Conservation (phyloP, 2,797 vertebrate genomes). For the Rachycentron canadum region DNA sequence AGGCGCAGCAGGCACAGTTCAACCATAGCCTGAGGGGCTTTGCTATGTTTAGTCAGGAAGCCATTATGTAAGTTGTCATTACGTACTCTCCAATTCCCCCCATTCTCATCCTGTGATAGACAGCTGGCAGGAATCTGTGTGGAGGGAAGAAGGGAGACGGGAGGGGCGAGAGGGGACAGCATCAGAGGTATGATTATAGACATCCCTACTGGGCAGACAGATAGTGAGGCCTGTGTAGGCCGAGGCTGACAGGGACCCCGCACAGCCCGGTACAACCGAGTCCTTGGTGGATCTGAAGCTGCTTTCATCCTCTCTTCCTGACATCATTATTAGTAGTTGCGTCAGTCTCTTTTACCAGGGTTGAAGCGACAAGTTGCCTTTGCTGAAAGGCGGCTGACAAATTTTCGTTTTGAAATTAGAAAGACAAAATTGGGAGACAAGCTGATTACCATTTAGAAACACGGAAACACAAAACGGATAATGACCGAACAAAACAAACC, state of each 20-base stretch:
- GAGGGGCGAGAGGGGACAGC: not conserved
- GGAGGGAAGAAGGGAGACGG: not conserved
- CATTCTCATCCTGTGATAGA: slow-evolving; percentile 39
- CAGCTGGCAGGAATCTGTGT: slow-evolving; percentile 28
- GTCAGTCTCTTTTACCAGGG: not conserved
- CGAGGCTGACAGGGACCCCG: not conserved
- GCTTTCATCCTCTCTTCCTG: slow-evolving; percentile 7
- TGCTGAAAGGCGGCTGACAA: not conserved
- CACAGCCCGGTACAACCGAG: not conserved
- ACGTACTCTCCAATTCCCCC: not conserved
- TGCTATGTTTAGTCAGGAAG: slow-evolving; percentile 63
- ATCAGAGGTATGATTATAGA: slow-evolving; percentile 30
- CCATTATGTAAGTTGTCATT: slow-evolving; percentile 50
- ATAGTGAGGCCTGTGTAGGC: slow-evolving; percentile 13
- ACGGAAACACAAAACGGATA: too few relatives aligned
- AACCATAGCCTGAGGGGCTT: slow-evolving; percentile 55
- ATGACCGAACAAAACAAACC: too few relatives aligned
- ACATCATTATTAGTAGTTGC: not conserved
- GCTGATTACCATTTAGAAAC: too few relatives aligned
- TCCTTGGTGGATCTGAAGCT: slow-evolving; percentile 10
- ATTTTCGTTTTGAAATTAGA: too few relatives aligned
- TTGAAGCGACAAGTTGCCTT: not conserved
- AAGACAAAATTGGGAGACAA: too few relatives aligned
- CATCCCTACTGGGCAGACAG: slow-evolving; percentile 1
- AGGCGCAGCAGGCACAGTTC: slow-evolving; percentile 53